Evolutionary conservation across 2,797 vertebrate genomes (phyloP).

Genomic region (Denticeps clupeoides): DNA sequence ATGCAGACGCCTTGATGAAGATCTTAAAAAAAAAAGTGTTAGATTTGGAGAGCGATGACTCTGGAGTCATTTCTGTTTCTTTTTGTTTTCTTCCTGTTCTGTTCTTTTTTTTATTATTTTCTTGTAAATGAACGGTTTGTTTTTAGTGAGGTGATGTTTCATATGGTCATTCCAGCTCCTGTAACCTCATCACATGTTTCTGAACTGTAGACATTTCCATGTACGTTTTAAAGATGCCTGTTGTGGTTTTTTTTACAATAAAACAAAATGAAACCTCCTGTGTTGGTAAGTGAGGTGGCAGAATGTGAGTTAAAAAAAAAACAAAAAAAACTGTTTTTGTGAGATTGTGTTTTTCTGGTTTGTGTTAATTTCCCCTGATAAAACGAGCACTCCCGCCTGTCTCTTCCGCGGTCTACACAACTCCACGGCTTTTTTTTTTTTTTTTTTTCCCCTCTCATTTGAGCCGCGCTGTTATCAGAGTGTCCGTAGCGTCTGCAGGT

Average conservation of each 20-base stretch:
- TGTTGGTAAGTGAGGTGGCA: constrained; percentile 95
- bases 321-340: constrained; percentile 22
- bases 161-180: constrained; percentile 99
- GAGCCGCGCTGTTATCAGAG: too few relatives aligned
- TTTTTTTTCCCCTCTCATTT: constrained; percentile 32
- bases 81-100: constrained; percentile 58
- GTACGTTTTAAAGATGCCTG: constrained; percentile 96
- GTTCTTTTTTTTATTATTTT: constrained; percentile 51
- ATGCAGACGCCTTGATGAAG: constrained; percentile 99
- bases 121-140: constrained; percentile 98
- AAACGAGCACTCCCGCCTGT: constrained; percentile 52
- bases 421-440: constrained; percentile 51
- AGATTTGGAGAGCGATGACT: constrained; percentile 73
- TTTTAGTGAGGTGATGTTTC: constrained; percentile 96
- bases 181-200: constrained; percentile 90
- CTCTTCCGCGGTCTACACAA: constrained; percentile 55
- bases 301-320: constrained; percentile 63
- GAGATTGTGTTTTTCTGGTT: constrained; percentile 13
- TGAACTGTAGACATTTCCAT: constrained; percentile 97
- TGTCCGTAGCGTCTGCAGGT: too few relatives aligned
- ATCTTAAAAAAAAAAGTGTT: constrained; percentile 87
- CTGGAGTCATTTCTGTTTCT: constrained; percentile 63
- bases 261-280: constrained; percentile 99
- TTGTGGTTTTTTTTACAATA: constrained; percentile 99
- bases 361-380: constrained; percentile 39